These are phyloP conservation scores for Ptychodera flava DNA, from an alignment of 35 echinoderm and acorn worm species.

Conservation along the genomic window DNA sequence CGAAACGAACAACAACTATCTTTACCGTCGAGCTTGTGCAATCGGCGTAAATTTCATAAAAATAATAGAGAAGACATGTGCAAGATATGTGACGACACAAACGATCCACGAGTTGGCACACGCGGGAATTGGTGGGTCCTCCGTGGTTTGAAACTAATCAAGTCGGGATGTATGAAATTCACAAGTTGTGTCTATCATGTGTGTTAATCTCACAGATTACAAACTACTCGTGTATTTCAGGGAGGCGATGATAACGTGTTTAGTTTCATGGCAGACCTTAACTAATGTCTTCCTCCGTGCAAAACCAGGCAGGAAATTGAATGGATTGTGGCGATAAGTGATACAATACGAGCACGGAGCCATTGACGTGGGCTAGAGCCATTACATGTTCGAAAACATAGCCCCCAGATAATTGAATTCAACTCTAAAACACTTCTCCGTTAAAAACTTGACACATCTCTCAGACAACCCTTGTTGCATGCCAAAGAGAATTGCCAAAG, in stretches of 20 bases:
- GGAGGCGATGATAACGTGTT: neutral
- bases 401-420: neutral
- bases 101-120: too few species aligned
- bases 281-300: neutral
- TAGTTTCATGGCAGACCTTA: neutral
- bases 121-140: too few species aligned
- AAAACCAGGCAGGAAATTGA: neutral
- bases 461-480: neutral
- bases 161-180: neutral
- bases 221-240: neutral
- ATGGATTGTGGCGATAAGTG: neutral
- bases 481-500: neutral
- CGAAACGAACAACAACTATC: too few species aligned
- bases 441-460: neutral
- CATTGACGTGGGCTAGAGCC: neutral
- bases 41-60: too few species aligned
- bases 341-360: neutral
- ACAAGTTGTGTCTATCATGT: neutral
- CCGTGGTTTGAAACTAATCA: neutral
- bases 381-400: neutral
- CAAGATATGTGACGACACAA: too few species aligned
- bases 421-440: neutral
- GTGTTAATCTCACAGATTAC: conserved; percentile 1
- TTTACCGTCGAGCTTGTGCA: too few species aligned
- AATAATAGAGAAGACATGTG: too few species aligned